A percentile compares a stretch with the other conserved stretches of the same genome.
Conservation (phyloP, 2,113 vertebrate genomes). For the Tetrax tetrax region DNA sequence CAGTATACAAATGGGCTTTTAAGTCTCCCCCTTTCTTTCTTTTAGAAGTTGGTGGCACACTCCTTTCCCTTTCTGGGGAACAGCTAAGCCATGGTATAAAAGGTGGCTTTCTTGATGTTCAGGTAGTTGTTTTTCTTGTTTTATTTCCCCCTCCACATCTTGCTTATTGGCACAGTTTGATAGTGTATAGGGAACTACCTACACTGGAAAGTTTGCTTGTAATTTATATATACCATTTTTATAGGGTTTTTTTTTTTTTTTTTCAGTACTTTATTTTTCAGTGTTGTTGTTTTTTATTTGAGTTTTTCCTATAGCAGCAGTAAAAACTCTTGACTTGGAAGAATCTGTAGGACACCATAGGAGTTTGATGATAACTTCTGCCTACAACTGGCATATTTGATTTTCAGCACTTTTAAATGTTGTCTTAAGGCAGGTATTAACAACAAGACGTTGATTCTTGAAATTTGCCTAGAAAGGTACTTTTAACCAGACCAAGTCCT, state of each 20-base stretch:
- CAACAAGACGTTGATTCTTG: neutral
- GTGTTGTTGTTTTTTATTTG: neutral
- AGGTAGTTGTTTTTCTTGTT: neutral
- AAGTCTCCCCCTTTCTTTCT: neutral
- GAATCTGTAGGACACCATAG: neutral
- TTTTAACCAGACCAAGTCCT: neutral
- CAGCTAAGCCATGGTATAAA: neutral
- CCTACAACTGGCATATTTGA: neutral
- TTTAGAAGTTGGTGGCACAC: neutral
- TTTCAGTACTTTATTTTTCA: neutral
- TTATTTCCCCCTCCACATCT: neutral
- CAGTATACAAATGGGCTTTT: neutral
- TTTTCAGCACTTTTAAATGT: neutral
- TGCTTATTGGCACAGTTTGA: neutral
- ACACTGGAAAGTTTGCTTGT: neutral
- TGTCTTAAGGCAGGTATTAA: neutral
- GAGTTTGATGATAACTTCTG: neutral
- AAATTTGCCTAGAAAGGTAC: neutral
- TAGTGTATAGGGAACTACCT: neutral
- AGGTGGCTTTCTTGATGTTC: neutral
- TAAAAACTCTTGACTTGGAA: neutral
- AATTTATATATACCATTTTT: neutral
- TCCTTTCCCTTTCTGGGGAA: neutral
- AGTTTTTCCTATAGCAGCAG: neutral
- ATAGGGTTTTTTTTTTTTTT: neutral